Evolutionary conservation across 1,140 invertebrate species (phyloP), one percentile per base, ranked within the genome.

Genomic region (Pseudomyrmex flavicornis): DNA sequence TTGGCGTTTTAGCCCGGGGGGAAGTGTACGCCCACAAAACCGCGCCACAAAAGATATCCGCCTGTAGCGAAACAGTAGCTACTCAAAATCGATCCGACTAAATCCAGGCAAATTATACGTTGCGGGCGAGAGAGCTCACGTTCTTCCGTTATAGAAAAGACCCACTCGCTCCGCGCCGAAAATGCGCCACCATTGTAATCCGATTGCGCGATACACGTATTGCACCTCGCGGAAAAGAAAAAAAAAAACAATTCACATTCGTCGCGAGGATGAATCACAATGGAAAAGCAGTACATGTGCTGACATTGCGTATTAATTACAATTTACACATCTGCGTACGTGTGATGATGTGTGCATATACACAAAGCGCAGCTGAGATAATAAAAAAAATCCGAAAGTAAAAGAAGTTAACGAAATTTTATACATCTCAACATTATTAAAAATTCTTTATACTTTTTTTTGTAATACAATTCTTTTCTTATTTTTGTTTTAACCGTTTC

Each of bases 41-140:
- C 88, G 88, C 90, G 89, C 91, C 92, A 94, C 93, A 94, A 94
- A 94, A 94, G 93, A 94, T 94, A 94, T 94, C 93, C 92, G 93
- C 92, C 88, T 92, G 90, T 94, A 93, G 93, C 92, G 90, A 94
- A 93, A 93, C 92, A 90, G 92, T 93, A 93, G 92, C 92, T 91
- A 92, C 88, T 93, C 90, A 93, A 93, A 94, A 94, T 93, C 93
- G 92, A 94, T 94, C 90, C 89, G 85, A 79, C 91, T 90, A 87
- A 88, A 90, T 90, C 91, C 89, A 90, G 89, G 91, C 90, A 93
- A 94, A 94, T 94, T 94, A 94, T 93, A 94, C 90, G 90, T 92
- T 92, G 90, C 88, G 89, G 90, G 89, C 90, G 91, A 90, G 56
- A 91, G 62, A 66, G 91, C 92, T 90, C 89, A 61, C 62, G 70